These are phyloP conservation scores for Drosophila albomicans DNA, from an alignment of 1,140 invertebrate species.

Conservation along the genomic window DNA sequence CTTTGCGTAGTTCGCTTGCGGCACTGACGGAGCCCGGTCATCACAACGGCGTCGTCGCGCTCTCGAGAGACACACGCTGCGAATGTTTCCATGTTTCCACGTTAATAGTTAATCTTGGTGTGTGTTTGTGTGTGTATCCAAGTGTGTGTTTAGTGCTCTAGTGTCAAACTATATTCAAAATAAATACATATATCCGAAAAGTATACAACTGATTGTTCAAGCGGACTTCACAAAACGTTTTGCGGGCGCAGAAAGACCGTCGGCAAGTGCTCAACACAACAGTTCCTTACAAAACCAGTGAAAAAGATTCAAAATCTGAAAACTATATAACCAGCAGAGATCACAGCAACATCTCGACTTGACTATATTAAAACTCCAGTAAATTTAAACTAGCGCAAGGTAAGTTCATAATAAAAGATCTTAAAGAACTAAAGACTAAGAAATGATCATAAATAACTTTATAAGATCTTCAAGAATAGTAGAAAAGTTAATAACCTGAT, in stretches of 20 bases:
- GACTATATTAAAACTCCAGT: not conserved
- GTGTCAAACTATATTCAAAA: constrained; percentile 15
- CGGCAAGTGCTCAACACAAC: constrained; percentile 55
- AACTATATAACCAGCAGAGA: constrained; percentile 9
- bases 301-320: constrained; percentile 1
- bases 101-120: not conserved
- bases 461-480: not conserved
- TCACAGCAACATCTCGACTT: not conserved
- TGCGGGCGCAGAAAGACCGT: constrained; percentile 59
- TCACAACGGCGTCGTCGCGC: constrained; percentile 58
- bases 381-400: constrained; percentile 13
- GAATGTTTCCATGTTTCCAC: constrained; percentile 29
- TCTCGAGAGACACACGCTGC: constrained; percentile 14
- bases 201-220: not conserved
- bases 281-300: constrained; percentile 9
- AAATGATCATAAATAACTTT: too few relatives aligned
- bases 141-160: constrained; percentile 10
- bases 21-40: constrained; percentile 76
- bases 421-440: too few relatives aligned
- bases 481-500: too few relatives aligned
- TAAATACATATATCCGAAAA: constrained; percentile 6
- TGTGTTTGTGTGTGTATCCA: not conserved
- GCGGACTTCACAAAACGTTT: constrained; percentile 17
- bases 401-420: constrained; percentile 6
- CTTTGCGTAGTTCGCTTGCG: constrained; percentile 74